Evolutionary conservation across 2,888 invertebrate species (phyloP).

Genomic region (Eurois occulta): DNA sequence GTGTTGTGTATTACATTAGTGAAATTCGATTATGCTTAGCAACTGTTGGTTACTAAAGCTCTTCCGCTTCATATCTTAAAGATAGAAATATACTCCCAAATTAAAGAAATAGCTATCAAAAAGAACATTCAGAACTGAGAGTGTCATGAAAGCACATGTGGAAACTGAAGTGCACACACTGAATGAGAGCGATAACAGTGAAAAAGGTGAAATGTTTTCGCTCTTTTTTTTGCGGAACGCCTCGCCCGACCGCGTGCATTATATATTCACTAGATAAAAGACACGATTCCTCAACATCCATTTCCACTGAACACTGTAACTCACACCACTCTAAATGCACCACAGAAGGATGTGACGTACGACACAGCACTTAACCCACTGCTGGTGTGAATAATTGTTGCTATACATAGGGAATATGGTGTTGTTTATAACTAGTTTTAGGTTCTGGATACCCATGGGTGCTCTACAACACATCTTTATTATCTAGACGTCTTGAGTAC

Average conservation of each 20-base stretch:
- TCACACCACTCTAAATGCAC: slow-evolving; percentile 19
- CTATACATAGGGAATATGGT: not conserved
- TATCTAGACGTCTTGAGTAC: not conserved
- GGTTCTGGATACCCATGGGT: not conserved
- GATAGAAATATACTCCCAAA: too few species aligned
- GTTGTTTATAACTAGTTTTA: not conserved
- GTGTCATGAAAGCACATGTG: slow-evolving; percentile 18
- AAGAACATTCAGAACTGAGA: slow-evolving; percentile 23
- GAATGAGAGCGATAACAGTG: slow-evolving; percentile 36
- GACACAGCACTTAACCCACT: not conserved
- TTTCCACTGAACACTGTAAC: slow-evolving; percentile 27
- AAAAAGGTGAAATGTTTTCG: slow-evolving; percentile 36
- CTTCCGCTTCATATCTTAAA: not conserved
- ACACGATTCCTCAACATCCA: slow-evolving; percentile 32
- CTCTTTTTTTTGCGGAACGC: slow-evolving; percentile 45
- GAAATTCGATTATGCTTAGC: not conserved
- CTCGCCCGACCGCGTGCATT: slow-evolving; percentile 26
- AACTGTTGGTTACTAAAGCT: not conserved
- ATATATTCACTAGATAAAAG: slow-evolving; percentile 52
- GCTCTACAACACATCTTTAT: not conserved
- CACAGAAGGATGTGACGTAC: not conserved
- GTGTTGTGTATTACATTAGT: not conserved
- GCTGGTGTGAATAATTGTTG: not conserved
- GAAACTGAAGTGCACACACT: slow-evolving; percentile 47
- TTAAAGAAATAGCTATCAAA: slow-evolving; percentile 18